Percentiles rank a stretch among this genome's conserved stretches.
Evolutionary conservation across 2,888 invertebrate genomes (phyloP).

Genomic region (Meta bourneti): DNA sequence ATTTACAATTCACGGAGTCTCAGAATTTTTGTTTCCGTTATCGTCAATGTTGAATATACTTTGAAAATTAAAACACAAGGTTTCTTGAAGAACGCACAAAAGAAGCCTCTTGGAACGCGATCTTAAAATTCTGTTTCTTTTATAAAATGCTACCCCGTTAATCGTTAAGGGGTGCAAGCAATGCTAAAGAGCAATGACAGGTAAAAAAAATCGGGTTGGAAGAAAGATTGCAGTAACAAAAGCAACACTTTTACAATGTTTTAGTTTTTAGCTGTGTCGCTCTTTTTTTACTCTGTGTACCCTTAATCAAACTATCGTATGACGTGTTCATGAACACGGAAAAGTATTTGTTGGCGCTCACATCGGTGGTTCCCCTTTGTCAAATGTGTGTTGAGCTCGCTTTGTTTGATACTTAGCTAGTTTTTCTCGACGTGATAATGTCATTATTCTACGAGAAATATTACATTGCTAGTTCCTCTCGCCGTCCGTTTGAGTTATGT

Average conservation of each 20-base stretch:
- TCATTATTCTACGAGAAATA: constrained; percentile 41
- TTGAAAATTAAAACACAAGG: no score
- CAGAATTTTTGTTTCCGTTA: no score
- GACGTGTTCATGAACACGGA: constrained; percentile 59
- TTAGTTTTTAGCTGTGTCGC: constrained; percentile 46
- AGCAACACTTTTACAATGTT: constrained; percentile 55
- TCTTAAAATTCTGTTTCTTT: constrained; percentile 24
- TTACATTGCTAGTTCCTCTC: constrained; percentile 32
- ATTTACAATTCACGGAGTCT: no score
- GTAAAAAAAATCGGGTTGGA: constrained; percentile 30
- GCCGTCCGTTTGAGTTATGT: constrained; percentile 40
- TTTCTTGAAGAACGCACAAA: neutral
- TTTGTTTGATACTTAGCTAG: constrained; percentile 46
- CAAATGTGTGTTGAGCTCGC: constrained; percentile 42
- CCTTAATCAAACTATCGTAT: constrained; percentile 65
- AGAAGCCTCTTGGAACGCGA: neutral
- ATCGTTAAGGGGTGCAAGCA: constrained; percentile 28
- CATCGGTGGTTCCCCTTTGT: constrained; percentile 40
- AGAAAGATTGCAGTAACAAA: constrained; percentile 65
- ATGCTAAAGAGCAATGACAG: constrained; percentile 62
- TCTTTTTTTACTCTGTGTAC: constrained; percentile 5
- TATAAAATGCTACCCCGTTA: constrained; percentile 25
- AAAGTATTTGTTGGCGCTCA: constrained; percentile 55
- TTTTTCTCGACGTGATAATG: constrained; percentile 39
- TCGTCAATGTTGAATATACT: no score